Conservation (phyloP, 2,888 invertebrate species). For the Pterostichus niger region DNA sequence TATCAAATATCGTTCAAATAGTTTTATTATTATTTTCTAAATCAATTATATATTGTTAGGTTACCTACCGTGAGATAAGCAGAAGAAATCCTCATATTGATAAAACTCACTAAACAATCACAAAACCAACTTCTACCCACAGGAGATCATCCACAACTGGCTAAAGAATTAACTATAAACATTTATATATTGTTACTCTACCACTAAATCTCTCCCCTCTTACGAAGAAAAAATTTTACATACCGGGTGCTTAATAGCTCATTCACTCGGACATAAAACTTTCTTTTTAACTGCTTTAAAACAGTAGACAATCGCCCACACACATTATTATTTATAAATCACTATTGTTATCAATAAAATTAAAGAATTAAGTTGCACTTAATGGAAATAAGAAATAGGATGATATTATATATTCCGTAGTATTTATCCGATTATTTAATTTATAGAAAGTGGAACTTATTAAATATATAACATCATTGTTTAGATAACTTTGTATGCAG, state of each 20-base stretch:
- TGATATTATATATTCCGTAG: background rate
- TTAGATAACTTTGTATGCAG: slow-evolving; percentile 29
- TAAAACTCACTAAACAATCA: background rate
- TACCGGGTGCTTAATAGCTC: slow-evolving; percentile 35
- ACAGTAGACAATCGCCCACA: background rate
- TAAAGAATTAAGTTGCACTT: background rate
- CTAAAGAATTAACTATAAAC: slow-evolving; percentile 36
- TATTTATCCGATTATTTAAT: slow-evolving; percentile 44
- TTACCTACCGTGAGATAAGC: slow-evolving; percentile 1
- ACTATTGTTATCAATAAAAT: slow-evolving; percentile 10
- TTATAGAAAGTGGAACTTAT: slow-evolving; percentile 55
- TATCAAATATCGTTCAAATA: too few relatives aligned
- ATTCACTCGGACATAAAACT: background rate
- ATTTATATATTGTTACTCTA: slow-evolving; percentile 45
- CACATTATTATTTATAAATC: slow-evolving; percentile 16
- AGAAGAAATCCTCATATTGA: slow-evolving; percentile 32
- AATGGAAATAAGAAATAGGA: background rate
- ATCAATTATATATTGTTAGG: too few relatives aligned
- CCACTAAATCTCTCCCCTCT: slow-evolving; percentile 33
- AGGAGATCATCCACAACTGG: slow-evolving; percentile 6
- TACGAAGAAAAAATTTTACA: background rate
- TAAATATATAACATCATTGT: slow-evolving; percentile 49
- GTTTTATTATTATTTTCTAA: too few relatives aligned
- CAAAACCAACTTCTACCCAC: background rate
- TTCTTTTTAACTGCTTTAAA: slow-evolving; percentile 13